Evolutionary conservation across 2,888 invertebrate genomes (phyloP).

Genomic region (Oxycera nigricornis): DNA sequence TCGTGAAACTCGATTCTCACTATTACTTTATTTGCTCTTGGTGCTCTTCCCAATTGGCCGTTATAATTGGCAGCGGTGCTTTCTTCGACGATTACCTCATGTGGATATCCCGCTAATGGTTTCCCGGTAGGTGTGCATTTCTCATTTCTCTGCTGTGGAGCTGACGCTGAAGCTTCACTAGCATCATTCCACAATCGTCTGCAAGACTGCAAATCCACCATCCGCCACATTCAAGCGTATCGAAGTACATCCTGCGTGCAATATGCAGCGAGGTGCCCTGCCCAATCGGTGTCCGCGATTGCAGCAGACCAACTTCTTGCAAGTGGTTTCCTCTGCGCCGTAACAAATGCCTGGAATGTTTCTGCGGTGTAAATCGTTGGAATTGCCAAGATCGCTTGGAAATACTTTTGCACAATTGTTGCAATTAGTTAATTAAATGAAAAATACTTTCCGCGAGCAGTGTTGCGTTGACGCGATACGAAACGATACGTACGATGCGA

Average conservation of each 20-base stretch:
- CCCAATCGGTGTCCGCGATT: background rate
- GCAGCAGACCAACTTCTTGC: slow-evolving; percentile 15
- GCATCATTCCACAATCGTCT: slow-evolving; percentile 28
- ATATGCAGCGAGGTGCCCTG: background rate
- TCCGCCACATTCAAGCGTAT: background rate
- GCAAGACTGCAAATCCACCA: slow-evolving; percentile 16
- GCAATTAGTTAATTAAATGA: slow-evolving; percentile 45
- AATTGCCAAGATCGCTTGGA: slow-evolving; percentile 43
- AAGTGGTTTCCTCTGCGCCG: background rate
- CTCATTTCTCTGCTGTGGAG: background rate
- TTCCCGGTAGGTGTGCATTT: background rate
- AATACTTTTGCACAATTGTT: slow-evolving; percentile 44
- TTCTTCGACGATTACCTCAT: no score
- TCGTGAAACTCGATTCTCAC: no score
- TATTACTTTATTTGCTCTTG: no score
- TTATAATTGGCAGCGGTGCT: no score
- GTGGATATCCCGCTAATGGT: background rate
- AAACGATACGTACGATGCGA: no score
- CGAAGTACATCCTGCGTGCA: background rate
- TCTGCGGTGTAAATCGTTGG: slow-evolving; percentile 45
- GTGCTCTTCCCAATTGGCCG: no score
- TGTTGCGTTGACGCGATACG: background rate
- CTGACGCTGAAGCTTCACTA: slow-evolving; percentile 12
- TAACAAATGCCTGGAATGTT: slow-evolving; percentile 37
- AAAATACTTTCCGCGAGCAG: slow-evolving; percentile 22